phyloP scores from a whole-genome alignment of 2,113 vertebrate genomes.

The Notothenia rossii region DNA sequence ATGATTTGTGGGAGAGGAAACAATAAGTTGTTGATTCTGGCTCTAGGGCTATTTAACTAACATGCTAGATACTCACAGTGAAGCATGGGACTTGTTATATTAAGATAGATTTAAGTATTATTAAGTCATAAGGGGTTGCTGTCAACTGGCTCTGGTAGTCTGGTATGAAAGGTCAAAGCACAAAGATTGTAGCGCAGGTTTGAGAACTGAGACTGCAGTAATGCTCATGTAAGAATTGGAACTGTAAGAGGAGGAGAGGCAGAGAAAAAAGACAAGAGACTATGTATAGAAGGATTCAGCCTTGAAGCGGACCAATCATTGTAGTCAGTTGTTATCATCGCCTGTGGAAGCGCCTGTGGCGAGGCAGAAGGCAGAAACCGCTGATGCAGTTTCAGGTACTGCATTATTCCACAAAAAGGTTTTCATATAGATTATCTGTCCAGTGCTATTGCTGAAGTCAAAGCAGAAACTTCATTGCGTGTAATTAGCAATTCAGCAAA shows the following conservation, averaged over 20 bases:
- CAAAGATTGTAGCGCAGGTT: background rate
- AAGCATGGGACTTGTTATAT: conserved; percentile 39
- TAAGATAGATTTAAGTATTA: conserved; percentile 45
- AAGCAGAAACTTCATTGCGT: background rate
- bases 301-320: conserved; percentile 55
- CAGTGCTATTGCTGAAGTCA: conserved; percentile 20
- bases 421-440: conserved; percentile 61
- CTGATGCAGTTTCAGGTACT: conserved; percentile 53
- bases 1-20: conserved; percentile 63
- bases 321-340: conserved; percentile 48
- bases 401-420: conserved; percentile 60
- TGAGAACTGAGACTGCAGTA: background rate
- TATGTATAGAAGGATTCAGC: conserved; percentile 32
- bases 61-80: conserved; percentile 31
- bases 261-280: background rate
- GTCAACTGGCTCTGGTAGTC: conserved; percentile 13
- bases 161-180: conserved; percentile 3
- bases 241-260: background rate
- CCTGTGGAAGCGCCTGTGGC: conserved; percentile 51
- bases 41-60: conserved; percentile 40
- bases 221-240: background rate
- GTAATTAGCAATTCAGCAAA: conserved; percentile 2
- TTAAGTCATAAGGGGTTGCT: conserved; percentile 35
- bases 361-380: conserved; percentile 27
- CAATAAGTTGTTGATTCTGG: conserved; percentile 62